Evolutionary conservation across 53 echinoderm and acorn worm genomes (phyloP).

Genomic region (Stichopus horrens): DNA sequence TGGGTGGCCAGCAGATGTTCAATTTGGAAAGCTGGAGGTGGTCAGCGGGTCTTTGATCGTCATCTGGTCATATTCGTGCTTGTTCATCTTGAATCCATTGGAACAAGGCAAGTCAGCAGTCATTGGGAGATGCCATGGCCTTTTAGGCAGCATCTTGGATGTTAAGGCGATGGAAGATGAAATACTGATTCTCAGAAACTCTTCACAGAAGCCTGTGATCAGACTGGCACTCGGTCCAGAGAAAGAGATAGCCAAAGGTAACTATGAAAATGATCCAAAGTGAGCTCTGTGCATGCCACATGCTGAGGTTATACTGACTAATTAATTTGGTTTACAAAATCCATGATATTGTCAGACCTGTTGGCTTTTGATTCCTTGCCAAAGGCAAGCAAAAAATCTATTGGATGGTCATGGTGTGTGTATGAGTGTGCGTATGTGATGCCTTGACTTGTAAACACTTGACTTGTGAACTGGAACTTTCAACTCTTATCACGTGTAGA

Average conservation of each 20-base stretch:
- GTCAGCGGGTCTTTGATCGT: slow-evolving; percentile 58
- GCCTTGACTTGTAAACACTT: not conserved
- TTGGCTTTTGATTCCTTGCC: not conserved
- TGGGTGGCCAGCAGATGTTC: slow-evolving; percentile 56
- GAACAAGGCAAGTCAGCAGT: slow-evolving; percentile 59
- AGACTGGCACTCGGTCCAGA: slow-evolving; percentile 72
- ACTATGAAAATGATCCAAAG: not conserved
- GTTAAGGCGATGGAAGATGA: slow-evolving; percentile 76
- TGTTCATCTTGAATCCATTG: slow-evolving; percentile 75
- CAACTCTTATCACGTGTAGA: no score
- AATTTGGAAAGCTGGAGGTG: slow-evolving; percentile 73
- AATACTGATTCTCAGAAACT: slow-evolving; percentile 78
- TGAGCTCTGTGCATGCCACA: not conserved
- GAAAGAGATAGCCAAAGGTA: slow-evolving; percentile 62
- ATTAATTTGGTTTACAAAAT: not conserved
- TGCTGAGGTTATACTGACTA: not conserved
- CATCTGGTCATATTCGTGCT: slow-evolving; percentile 73
- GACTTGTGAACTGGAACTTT: no score
- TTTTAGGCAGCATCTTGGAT: slow-evolving; percentile 69
- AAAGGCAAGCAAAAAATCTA: no score
- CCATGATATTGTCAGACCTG: not conserved
- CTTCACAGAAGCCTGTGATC: slow-evolving; percentile 64
- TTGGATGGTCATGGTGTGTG: no score
- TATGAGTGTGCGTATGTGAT: no score
- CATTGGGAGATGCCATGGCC: slow-evolving; percentile 70